phyloP scores from a whole-genome alignment of 37 sponge, comb jelly and placozoan genomes.

The Mnemiopsis leidyi region DNA sequence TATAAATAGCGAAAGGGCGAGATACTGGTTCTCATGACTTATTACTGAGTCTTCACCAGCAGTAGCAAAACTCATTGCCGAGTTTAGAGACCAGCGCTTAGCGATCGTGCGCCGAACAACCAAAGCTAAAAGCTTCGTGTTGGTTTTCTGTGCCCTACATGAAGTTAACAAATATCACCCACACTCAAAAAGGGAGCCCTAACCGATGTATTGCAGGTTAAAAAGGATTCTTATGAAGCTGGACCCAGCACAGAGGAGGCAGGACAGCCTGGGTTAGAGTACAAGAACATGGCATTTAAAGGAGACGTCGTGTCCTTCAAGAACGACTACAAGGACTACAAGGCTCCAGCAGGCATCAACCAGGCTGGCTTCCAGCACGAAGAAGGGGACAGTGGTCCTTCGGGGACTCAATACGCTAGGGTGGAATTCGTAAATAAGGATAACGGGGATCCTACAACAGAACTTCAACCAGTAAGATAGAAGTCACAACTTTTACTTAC shows the following conservation, averaged over 20 bases:
- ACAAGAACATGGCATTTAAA: not conserved
- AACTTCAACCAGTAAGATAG: not conserved
- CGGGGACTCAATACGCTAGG: not conserved
- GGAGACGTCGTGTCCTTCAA: not conserved
- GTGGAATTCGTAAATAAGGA: not conserved
- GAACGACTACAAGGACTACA: slow-evolving; percentile 6
- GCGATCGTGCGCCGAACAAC: too few species aligned
- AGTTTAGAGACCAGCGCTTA: too few species aligned
- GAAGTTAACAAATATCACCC: too few species aligned
- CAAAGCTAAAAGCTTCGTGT: too few species aligned
- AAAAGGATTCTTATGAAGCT: not conserved
- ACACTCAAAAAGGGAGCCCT: not conserved
- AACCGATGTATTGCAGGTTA: not conserved
- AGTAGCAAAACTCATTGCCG: too few species aligned
- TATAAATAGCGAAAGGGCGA: too few species aligned
- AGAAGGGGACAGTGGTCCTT: not conserved
- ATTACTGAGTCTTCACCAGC: too few species aligned
- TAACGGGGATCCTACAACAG: not conserved
- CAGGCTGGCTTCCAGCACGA: not conserved
- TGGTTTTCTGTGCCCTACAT: not conserved
- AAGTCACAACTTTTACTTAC: too few species aligned
- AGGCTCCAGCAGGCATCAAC: not conserved
- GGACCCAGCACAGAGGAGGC: not conserved
- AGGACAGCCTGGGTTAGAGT: not conserved
- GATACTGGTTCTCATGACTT: too few species aligned